phyloP scores from a whole-genome alignment of 2,113 vertebrate genomes.

The Hassar affinis region DNA sequence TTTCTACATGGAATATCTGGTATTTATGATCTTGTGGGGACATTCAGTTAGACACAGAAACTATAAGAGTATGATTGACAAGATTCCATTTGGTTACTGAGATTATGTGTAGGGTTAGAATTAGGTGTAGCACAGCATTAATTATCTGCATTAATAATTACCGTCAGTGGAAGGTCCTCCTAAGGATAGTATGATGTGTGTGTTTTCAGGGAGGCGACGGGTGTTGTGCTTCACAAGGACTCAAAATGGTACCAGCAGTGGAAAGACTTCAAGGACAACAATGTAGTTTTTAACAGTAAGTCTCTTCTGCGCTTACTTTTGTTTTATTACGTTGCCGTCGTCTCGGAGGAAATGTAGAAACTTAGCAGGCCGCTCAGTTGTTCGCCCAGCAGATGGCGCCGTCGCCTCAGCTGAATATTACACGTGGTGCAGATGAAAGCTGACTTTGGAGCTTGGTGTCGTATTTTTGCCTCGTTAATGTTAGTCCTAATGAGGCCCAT shows the following conservation, averaged over 20 bases:
- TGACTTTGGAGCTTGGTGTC: not conserved
- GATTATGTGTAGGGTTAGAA: not conserved
- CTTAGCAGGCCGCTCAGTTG: too few relatives aligned
- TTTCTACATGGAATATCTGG: not conserved
- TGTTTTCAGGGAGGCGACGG: slow-evolving; percentile 83
- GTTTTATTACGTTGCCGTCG: not conserved
- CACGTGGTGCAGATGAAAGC: not conserved
- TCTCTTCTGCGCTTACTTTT: not conserved
- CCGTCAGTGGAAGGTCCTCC: not conserved
- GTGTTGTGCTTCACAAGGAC: slow-evolving; percentile 93
- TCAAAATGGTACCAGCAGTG: slow-evolving; percentile 98
- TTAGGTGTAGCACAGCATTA: not conserved
- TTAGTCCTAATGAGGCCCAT: slow-evolving; percentile 29
- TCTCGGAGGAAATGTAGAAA: not conserved
- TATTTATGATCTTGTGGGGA: not conserved
- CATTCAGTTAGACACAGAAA: not conserved
- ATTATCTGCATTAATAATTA: not conserved
- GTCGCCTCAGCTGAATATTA: not conserved
- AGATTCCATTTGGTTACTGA: not conserved
- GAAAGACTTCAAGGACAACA: slow-evolving; percentile 99
- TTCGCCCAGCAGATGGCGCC: slow-evolving; percentile 52
- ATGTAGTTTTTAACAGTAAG: slow-evolving; percentile 93
- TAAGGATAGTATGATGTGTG: not conserved
- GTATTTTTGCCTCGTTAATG: slow-evolving; percentile 22
- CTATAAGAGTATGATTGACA: not conserved